Evolutionary conservation across 2,888 invertebrate species (phyloP).

Genomic region (Drosophila macrospina): DNA sequence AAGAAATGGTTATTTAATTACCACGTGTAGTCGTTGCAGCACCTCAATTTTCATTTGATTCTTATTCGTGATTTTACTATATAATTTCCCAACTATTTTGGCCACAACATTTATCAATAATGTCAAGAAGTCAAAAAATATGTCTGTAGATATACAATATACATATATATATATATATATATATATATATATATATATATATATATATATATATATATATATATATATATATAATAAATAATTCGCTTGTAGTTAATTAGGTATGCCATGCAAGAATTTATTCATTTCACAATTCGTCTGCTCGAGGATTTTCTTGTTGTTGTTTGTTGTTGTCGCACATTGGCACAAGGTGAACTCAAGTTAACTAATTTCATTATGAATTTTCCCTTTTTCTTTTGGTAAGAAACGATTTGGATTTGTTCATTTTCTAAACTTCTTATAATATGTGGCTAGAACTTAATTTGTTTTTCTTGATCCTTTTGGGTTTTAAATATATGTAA

Average conservation of each 20-base stretch:
- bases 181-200: constrained; percentile 5
- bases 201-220: constrained; percentile 8
- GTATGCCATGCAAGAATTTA: constrained; percentile 51
- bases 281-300: constrained; percentile 17
- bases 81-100: constrained; percentile 64
- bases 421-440: too few relatives aligned
- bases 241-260: constrained; percentile 44
- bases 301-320: constrained; percentile 16
- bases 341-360: constrained; percentile 2
- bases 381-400: too few relatives aligned
- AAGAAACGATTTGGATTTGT: too few relatives aligned
- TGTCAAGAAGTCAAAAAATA: constrained; percentile 57
- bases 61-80: constrained; percentile 63
- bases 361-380: background rate
- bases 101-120: constrained; percentile 73
- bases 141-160: constrained; percentile 36
- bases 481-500: too few relatives aligned
- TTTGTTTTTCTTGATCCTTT: too few relatives aligned
- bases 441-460: too few relatives aligned
- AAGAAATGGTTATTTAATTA: constrained; percentile 66
- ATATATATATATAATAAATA: constrained; percentile 16
- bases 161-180: constrained; percentile 9
- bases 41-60: constrained; percentile 12
- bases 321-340: background rate
- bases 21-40: constrained; percentile 24